Base-by-base conservation (phyloP, 2,888 invertebrate species). In the Heterodera filipjevi region DNA sequence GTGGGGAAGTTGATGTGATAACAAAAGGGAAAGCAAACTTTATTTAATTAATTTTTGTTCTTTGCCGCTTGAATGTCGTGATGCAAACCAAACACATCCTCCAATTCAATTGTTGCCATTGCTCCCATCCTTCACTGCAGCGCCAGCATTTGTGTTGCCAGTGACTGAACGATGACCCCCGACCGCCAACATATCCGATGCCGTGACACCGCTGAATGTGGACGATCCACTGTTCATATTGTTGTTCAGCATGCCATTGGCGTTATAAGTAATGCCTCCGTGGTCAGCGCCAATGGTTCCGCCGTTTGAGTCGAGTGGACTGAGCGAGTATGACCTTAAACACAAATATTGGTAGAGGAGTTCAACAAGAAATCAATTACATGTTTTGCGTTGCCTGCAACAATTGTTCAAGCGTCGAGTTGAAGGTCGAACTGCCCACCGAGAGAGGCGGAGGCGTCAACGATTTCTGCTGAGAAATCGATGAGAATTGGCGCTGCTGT, bases 321-420 rank as follows among this genome's bases (percentile, higher is more conserved):
- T 44, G 14, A 78, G 44, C 33, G 78, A 78, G 53, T 78, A 78
- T 16, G 78, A 78, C 78, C 78, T 78, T 14, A 32, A 77, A 19
- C 27, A 12, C 19, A 27, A 10, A 59, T 12, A 33, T 22, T 35
- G 1, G 1, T 19, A 14, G 32, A 53, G n/a, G 12, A n/a, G 32
- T 30, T 76, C 2, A 53, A 16, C 10, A 22, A 46, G 27, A 74
- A 70, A 22, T 27, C 16, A 66, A 2, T 27, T 12, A 79, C 79
- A 79, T 79, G 32, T 79, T 64, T 59, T 79, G 76, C 30, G 79
- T 72, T 66, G 72, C 79, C 39, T 71, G 71, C 27, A 72, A n/a
- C 39, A 70, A 35, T 68, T 70, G 68, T 19, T 78, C 74, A 19
- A 78, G n/a, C 3, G 64, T 32, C 0, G 75, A 32, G 64, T 78